Percentiles rank a stretch among this genome's conserved stretches.
Evolutionary conservation across 2,797 vertebrate genomes (phyloP).

Genomic region (Alcedo quadribrachys): DNA sequence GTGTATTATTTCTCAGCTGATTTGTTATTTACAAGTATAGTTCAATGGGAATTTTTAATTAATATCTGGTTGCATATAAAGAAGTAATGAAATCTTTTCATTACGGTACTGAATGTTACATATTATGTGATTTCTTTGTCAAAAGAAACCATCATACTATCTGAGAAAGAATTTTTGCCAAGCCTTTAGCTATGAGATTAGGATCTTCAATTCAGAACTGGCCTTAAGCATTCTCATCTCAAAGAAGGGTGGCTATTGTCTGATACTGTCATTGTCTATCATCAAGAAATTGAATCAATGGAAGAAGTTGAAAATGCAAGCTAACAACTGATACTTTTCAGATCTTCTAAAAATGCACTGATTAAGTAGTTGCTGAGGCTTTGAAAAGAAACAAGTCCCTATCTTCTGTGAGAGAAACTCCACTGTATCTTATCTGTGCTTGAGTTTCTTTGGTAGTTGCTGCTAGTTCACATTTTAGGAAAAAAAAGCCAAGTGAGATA

Average conservation of each 20-base stretch:
- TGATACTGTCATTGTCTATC: not conserved
- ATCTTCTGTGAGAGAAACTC: not conserved
- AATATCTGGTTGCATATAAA: not conserved
- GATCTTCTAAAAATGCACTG: not conserved
- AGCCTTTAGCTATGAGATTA: not conserved
- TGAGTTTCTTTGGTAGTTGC: not conserved
- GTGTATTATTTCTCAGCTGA: not conserved
- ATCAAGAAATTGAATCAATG: not conserved
- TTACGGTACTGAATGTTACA: rapidly evolving
- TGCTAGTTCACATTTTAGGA: not conserved
- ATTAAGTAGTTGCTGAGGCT: not conserved
- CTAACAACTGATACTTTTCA: not conserved
- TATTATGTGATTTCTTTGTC: not conserved
- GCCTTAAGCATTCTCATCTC: rapidly evolving
- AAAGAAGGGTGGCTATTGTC: not conserved
- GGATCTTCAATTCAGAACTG: not conserved
- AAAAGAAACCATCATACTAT: not conserved
- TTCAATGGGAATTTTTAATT: not conserved
- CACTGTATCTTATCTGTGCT: not conserved
- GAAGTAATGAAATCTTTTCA: not conserved
- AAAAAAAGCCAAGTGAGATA: not conserved
- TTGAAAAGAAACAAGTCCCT: not conserved
- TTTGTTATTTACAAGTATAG: not conserved
- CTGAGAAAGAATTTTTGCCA: not conserved
- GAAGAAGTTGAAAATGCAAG: not conserved